Evolutionary conservation across 2,888 invertebrate species (phyloP), one percentile per base, ranked within the genome.

Genomic region (Spodoptera exigua): DNA sequence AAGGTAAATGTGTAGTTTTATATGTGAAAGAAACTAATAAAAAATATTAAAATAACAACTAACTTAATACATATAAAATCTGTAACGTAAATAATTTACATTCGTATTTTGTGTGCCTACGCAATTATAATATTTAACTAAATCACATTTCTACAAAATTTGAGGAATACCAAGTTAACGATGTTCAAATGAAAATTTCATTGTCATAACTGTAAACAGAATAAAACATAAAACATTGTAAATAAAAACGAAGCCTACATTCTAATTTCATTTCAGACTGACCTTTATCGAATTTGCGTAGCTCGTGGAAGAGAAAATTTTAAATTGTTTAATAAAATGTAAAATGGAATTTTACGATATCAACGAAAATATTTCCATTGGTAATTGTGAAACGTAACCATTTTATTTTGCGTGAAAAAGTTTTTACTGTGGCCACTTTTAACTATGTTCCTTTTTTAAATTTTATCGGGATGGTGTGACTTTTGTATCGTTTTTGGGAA

Each of bases 231-330:
- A 46, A 47, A 49, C 14, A 13, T 13, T 16, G 12, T 14, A 59
- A 60, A 65, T 44, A 56, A 57, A 55, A 61, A 49, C 44, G 21
- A 39, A 51, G 16, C 21, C 48, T 39, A 56, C 59, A 65, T 65
- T 60, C 27, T 40, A 64, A 75, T 64, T 64, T 55, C 51, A 62
- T 76, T 59, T 69, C 39, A 11, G 43, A 17, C 11, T 69, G 64
- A 69, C 69, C 74, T 73, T 76, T 59, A 69, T 61, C 44, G 53
- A 61, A 69, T 76, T 61, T 52, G 51, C 53, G 55, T 39, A n/a
- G 40, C 40, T 37, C 55, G 56, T 45, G 44, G 44, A 56, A 44
- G 44, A 55, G 32, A 37, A 51, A 65, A 27, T 27, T 68, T 72
- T 51, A 44, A 76, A 72, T 62, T 57, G 58, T 57, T 55, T 39